These are phyloP conservation scores for Rhinopomastus cyanomelas DNA, from an alignment of 2,113 vertebrate species.

Conservation along the genomic window DNA sequence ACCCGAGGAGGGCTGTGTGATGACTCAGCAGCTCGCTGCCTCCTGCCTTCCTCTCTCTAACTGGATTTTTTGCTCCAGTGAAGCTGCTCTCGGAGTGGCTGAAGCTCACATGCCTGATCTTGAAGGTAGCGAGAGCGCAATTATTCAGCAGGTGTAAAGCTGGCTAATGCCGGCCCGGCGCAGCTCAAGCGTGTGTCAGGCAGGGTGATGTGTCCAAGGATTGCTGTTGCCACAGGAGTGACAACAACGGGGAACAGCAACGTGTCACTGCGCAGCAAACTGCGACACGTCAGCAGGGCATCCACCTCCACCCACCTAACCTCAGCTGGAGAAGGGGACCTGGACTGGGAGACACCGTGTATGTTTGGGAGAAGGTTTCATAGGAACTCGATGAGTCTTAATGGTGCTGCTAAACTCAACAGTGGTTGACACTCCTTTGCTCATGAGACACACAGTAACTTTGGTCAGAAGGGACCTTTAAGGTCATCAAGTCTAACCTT, in stretches of 20 bases:
- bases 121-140: neutral
- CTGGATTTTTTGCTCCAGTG: conserved; percentile 23
- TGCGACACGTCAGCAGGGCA: neutral
- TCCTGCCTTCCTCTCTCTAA: neutral
- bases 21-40: conserved; percentile 21
- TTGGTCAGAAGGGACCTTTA: too few species aligned
- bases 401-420: neutral
- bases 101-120: neutral
- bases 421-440: neutral
- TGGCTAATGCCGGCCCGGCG: rapidly evolving
- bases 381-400: rapidly evolving
- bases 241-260: neutral
- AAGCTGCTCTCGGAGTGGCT: neutral
- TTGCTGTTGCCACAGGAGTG: neutral
- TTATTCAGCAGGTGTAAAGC: conserved; percentile 1
- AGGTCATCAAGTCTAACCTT: too few species aligned
- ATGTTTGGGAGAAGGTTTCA: neutral
- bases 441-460: rapidly evolving
- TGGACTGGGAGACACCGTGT: neutral
- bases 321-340: neutral
- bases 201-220: neutral
- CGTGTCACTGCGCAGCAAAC: neutral
- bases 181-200: neutral
- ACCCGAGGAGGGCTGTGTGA: neutral
- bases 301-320: neutral